phyloP scores from a whole-genome alignment of 92 coral and sea anemone genomes.

The Chrysogorgia sp. region DNA sequence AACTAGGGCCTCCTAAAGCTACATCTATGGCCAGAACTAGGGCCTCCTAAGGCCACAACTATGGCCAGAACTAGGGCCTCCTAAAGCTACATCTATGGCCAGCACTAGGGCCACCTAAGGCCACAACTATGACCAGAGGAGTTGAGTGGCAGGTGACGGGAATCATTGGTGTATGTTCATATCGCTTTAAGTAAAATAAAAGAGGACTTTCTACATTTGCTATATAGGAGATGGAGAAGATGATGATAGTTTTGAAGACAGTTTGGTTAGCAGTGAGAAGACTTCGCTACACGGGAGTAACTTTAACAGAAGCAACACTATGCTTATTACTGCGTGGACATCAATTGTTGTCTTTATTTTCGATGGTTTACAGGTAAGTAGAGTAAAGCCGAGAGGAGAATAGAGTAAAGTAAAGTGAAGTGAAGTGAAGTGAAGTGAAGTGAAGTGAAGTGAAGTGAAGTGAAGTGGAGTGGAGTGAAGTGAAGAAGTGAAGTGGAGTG shows the following conservation, averaged over 20 bases:
- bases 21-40: no score
- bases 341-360: slow-evolving; percentile 81
- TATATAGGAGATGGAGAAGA: not conserved
- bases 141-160: no score
- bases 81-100: no score
- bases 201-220: not conserved
- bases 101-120: no score
- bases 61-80: no score
- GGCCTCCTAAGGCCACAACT: no score
- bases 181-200: no score
- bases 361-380: slow-evolving; percentile 89
- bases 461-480: not conserved
- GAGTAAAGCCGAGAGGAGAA: no score
- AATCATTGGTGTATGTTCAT: no score
- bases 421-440: not conserved
- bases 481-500: not conserved
- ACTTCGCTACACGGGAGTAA: not conserved
- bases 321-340: slow-evolving; percentile 83
- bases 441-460: not conserved
- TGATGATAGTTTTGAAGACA: not conserved
- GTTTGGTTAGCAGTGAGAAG: not conserved
- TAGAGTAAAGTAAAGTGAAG: not conserved
- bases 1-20: no score
- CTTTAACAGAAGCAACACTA: slow-evolving; percentile 58
- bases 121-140: no score